Conservation (phyloP, 2,797 vertebrate species). For the Etheostoma perlongum region DNA sequence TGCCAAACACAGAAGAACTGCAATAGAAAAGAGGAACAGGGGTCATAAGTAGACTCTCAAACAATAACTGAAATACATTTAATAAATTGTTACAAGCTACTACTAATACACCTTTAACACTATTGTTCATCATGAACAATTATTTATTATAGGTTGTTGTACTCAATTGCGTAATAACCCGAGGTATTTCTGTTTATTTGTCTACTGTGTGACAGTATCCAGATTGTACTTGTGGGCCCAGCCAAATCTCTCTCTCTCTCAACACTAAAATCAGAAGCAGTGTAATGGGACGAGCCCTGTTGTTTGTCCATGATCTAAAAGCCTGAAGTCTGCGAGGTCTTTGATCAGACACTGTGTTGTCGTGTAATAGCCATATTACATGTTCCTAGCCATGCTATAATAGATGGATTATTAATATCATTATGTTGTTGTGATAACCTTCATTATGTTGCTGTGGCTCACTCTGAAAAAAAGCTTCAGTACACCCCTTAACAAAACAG, state of each 20-base stretch:
- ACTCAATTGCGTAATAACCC: neutral
- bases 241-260: constrained; percentile 1
- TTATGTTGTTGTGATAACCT: neutral
- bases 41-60: constrained; percentile 13
- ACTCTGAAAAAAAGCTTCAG: neutral
- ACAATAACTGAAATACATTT: neutral
- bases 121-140: no score
- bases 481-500: neutral
- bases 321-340: constrained; percentile 8
- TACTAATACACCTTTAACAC: neutral
- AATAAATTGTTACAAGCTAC: neutral
- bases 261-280: constrained; percentile 19
- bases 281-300: neutral
- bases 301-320: constrained; percentile 27
- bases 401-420: neutral
- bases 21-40: constrained; percentile 39
- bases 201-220: constrained; percentile 10
- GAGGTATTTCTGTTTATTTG: constrained; percentile 18
- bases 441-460: neutral
- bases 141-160: neutral
- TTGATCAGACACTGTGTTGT: constrained; percentile 22
- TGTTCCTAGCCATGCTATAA: neutral
- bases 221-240: constrained; percentile 13
- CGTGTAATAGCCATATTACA: neutral
- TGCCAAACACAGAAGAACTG: constrained; percentile 38